Base-by-base conservation (phyloP, 1,140 invertebrate species). In the Ostrea denselamellosa region DNA sequence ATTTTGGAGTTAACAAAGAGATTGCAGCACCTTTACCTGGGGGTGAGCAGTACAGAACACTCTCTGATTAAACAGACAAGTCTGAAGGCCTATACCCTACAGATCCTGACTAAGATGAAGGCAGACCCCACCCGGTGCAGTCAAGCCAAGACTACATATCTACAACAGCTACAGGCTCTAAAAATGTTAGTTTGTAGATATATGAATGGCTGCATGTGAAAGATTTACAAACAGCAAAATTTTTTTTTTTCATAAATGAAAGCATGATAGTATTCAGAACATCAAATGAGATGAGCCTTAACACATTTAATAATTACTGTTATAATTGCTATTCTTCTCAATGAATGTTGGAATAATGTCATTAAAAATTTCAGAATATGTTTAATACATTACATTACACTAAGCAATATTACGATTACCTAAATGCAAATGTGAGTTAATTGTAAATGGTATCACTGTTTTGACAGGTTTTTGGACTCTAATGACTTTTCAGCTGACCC, bases 51-150 rank as follows among this genome's bases (percentile, higher is more conserved):
- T 54, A 83, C 82, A 19, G 91, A 94, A 93, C 95, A 96, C 65
- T 96, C 97, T 62, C 95, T 97, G 51, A 97, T 99, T 17, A 97
- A 97, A 92, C 97, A 98, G 93, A 96, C 98, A 34, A 96, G 97
- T 91, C 92, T 99, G 8, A 97, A 98, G 91, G 97, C 97, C 12
- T 95, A 98, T 28, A 97, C 97, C 0, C 95, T 98, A 8, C 97
- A 98, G 93, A 95, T 99, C 56, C 96, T 98, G 0, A 96, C 97
- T 28, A 71, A 92, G 77, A 87, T 92, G 52, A 91, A 91, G 51
- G 88, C 92, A 0, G 86, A 84, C 25, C 22, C 85, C 84, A 86
- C 65, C 88, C 62, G 17, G n/a, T 89, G 85, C 86, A 89, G 25
- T 53, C 19, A 86, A 58, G 28, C 68, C 8, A 86, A 86, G 53